These are phyloP conservation scores for Oreochromis spilurus DNA, from an alignment of 2,113 vertebrate species.

Conservation along the genomic window DNA sequence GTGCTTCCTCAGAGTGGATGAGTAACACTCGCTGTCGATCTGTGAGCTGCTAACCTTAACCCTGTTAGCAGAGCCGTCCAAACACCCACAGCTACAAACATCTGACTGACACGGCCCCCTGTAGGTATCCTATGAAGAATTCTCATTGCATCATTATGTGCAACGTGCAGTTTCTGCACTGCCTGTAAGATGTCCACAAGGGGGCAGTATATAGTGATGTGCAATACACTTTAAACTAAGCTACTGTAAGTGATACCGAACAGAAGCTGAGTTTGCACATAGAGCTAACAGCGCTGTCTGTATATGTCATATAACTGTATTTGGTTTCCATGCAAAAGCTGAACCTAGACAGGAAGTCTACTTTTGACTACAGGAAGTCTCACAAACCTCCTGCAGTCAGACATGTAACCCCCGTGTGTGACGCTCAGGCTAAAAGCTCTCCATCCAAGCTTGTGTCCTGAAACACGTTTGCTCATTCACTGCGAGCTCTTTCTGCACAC, in stretches of 20 bases:
- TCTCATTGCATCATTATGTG: not conserved
- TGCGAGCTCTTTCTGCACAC: not conserved
- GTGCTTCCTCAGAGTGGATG: not conserved
- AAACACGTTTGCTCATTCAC: not conserved
- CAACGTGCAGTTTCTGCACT: not conserved
- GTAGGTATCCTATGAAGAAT: not conserved
- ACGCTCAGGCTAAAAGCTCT: not conserved
- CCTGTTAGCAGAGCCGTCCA: not conserved
- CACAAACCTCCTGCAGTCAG: not conserved
- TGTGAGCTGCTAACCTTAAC: not conserved
- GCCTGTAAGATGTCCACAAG: not conserved
- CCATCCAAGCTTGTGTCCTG: fast-evolving
- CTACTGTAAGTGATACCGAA: not conserved
- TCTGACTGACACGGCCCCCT: not conserved
- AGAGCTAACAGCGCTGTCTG: not conserved
- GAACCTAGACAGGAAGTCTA: not conserved
- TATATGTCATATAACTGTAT: not conserved
- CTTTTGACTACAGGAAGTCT: not conserved
- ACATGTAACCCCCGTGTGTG: not conserved
- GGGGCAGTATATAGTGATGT: not conserved
- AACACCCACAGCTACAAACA: not conserved
- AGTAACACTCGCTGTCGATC: not conserved
- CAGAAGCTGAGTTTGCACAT: not conserved
- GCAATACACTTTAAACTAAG: not conserved
- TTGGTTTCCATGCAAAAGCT: not conserved